These are phyloP conservation scores for Saturnia pavonia DNA, from an alignment of 2,888 invertebrate species.

Conservation along the genomic window DNA sequence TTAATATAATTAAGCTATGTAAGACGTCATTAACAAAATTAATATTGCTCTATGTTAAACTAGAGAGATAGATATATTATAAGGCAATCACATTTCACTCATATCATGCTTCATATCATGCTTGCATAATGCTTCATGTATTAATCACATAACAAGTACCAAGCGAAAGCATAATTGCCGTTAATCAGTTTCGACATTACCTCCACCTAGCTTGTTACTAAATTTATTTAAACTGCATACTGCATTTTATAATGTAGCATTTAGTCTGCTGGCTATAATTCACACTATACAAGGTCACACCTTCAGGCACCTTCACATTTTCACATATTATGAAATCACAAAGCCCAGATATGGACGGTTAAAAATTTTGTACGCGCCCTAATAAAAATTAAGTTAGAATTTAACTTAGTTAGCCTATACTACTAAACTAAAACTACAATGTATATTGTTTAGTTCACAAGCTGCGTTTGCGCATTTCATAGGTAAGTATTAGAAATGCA, in stretches of 20 bases:
- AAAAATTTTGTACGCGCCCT: not conserved
- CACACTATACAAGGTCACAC: not conserved
- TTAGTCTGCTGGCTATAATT: not conserved
- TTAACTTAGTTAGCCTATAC: not conserved
- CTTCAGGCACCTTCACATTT: not conserved
- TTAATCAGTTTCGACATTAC: not conserved
- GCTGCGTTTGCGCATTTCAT: too few species aligned
- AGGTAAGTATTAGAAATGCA: too few species aligned
- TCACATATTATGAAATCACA: not conserved
- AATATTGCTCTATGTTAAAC: not conserved
- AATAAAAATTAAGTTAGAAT: not conserved
- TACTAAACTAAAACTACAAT: not conserved
- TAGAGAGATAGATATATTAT: not conserved
- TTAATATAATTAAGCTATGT: not conserved
- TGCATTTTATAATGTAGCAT: not conserved
- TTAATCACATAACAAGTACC: not conserved
- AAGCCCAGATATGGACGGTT: not conserved
- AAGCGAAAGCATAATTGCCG: not conserved
- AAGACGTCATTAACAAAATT: not conserved
- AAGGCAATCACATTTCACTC: not conserved
- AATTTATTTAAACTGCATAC: not conserved
- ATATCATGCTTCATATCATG: too few species aligned
- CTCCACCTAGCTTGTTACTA: not conserved
- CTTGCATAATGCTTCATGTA: not conserved
- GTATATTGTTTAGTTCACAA: not conserved